Evolutionary conservation across 2,113 vertebrate genomes (phyloP).

Genomic region (Nerophis ophidion): DNA sequence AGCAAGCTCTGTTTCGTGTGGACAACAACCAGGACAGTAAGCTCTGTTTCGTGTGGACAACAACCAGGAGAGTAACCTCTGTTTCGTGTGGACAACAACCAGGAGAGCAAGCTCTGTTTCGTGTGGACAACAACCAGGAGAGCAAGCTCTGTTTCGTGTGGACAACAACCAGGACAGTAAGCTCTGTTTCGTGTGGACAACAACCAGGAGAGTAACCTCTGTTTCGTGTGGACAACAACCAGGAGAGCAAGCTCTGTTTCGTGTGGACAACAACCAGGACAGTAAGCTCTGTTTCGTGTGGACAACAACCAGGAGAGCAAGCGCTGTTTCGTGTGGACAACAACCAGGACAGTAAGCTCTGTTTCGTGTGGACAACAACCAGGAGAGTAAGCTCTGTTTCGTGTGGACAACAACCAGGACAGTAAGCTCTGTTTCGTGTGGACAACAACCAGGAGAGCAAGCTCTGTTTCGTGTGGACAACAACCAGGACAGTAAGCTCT

Average conservation of each 20-base stretch:
- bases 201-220: constrained; percentile 44
- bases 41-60: constrained; percentile 10
- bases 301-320: constrained; percentile 47
- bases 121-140: constrained; percentile 36
- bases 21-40: constrained; percentile 46
- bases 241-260: constrained; percentile 28
- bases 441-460: constrained; percentile 47
- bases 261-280: constrained; percentile 36
- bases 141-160: constrained; percentile 21
- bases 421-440: constrained; percentile 20
- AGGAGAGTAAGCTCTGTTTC: constrained; percentile 33
- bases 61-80: constrained; percentile 44
- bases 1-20: constrained; percentile 21
- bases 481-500: constrained; percentile 50
- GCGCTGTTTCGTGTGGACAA: constrained; percentile 8
- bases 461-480: too few relatives aligned
- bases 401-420: constrained; percentile 36
- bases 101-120: constrained; percentile 29
- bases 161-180: constrained; percentile 47
- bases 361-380: constrained; percentile 37
- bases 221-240: constrained; percentile 29
- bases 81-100: constrained; percentile 29
- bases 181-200: constrained; percentile 9
- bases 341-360: constrained; percentile 41
- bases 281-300: constrained; percentile 20